phyloP scores from a whole-genome alignment of 2,113 vertebrate species.

The Piprites chloris region DNA sequence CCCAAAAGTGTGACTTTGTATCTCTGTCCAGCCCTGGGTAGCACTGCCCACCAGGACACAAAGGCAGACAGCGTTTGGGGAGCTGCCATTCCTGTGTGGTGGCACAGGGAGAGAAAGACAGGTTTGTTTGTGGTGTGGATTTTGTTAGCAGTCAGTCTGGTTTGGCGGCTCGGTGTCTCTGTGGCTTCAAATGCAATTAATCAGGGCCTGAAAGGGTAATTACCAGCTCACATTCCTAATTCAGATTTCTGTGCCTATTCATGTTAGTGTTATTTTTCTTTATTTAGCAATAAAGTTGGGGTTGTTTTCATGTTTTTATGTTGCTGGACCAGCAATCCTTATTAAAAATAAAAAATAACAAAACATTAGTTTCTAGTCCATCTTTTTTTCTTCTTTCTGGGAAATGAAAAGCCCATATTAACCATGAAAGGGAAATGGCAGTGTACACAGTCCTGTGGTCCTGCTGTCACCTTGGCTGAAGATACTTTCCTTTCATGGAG shows the following conservation, averaged over 20 bases:
- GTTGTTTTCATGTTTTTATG: slow-evolving; percentile 32
- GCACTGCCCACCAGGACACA: slow-evolving; percentile 27
- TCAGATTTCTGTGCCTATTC: slow-evolving; percentile 34
- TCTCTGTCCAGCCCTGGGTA: background rate
- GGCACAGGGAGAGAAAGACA: slow-evolving; percentile 48
- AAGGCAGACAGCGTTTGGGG: slow-evolving; percentile 49
- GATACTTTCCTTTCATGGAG: slow-evolving; percentile 16
- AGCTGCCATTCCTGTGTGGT: slow-evolving; percentile 55
- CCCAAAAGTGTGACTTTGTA: slow-evolving; percentile 38
- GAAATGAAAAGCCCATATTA: slow-evolving; percentile 1
- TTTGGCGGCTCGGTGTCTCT: slow-evolving; percentile 38
- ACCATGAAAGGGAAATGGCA: background rate
- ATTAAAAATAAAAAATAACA: background rate
- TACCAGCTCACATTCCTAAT: slow-evolving; percentile 42
- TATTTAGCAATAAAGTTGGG: slow-evolving; percentile 16
- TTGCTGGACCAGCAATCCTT: background rate
- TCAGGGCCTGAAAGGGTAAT: slow-evolving; percentile 21
- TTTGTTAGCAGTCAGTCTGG: slow-evolving; percentile 25
- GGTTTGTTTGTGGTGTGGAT: slow-evolving; percentile 53
- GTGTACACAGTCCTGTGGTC: background rate
- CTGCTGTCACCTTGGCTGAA: slow-evolving; percentile 51
- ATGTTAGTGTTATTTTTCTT: slow-evolving; percentile 12
- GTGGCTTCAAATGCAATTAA: slow-evolving; percentile 58
- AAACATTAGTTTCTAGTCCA: background rate
- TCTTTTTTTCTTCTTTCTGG: background rate